phyloP scores from a whole-genome alignment of 2,113 vertebrate species.

The Periophthalmodon schlosseri region DNA sequence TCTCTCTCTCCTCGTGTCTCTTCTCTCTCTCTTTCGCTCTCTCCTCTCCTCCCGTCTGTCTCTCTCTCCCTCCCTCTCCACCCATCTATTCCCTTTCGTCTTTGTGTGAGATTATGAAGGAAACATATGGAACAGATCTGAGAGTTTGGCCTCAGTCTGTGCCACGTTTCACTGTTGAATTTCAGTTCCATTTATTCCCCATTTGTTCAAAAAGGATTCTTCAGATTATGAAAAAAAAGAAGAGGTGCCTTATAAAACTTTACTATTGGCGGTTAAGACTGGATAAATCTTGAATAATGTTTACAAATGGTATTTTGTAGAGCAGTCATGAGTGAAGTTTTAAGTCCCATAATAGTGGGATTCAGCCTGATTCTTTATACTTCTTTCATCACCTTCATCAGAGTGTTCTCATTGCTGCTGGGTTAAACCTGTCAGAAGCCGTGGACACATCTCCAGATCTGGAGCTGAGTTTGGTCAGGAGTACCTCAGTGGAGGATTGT shows the following conservation, averaged over 20 bases:
- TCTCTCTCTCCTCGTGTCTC: background rate
- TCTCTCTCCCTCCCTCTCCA: constrained; percentile 21
- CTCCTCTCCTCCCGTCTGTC: too few relatives aligned
- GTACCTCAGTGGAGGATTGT: too few relatives aligned
- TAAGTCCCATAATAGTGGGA: too few relatives aligned
- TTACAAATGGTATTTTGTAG: background rate
- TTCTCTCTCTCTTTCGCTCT: background rate
- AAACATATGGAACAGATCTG: constrained; percentile 96
- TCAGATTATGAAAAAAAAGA: background rate
- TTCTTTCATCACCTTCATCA: too few relatives aligned
- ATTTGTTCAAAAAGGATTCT: constrained; percentile 14
- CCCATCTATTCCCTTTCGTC: background rate
- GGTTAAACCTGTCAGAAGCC: too few relatives aligned
- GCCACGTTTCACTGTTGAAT: constrained; percentile 86
- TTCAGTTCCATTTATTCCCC: constrained; percentile 33
- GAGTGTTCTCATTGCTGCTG: too few relatives aligned
- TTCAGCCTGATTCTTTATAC: too few relatives aligned
- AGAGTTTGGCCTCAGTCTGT: constrained; percentile 81
- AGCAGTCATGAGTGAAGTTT: too few relatives aligned
- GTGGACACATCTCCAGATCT: too few relatives aligned
- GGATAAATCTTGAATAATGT: background rate
- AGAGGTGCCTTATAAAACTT: background rate
- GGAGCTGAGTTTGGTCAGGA: too few relatives aligned
- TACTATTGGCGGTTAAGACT: background rate
- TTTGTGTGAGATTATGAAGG: constrained; percentile 60